Percentiles rank a stretch among this genome's conserved stretches.
Evolutionary conservation across 2,797 vertebrate genomes (phyloP).

Genomic region (Cirrhinus mrigala): DNA sequence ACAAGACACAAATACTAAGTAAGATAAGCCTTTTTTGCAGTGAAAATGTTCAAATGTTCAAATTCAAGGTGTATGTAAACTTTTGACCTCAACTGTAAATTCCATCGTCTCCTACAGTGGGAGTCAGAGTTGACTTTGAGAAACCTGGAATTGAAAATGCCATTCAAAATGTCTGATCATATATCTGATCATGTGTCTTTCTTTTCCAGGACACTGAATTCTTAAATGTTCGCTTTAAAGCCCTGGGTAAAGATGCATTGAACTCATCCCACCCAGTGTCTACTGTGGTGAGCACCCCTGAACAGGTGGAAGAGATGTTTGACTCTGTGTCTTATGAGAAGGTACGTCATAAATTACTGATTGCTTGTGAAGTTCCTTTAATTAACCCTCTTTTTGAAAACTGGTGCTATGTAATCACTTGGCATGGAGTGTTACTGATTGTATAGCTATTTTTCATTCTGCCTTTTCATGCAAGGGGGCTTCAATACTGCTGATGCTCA

Average conservation of each 20-base stretch:
- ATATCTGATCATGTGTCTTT: neutral
- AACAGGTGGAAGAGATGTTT: conserved; percentile 97
- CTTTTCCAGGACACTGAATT: conserved; percentile 87
- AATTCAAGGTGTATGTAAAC: no score
- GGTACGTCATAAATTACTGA: conserved; percentile 73
- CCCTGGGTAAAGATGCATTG: conserved; percentile 88
- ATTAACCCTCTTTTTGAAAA: neutral
- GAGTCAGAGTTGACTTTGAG: neutral
- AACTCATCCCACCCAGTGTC: conserved; percentile 92
- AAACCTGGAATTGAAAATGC: neutral
- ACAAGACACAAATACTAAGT: no score
- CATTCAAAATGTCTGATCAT: neutral
- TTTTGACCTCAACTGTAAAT: no score
- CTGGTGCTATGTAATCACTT: neutral
- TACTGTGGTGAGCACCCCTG: conserved; percentile 81
- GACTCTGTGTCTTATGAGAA: conserved; percentile 94
- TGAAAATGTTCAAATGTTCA: no score
- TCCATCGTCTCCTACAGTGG: neutral
- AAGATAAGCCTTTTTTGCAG: no score
- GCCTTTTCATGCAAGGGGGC: conserved; percentile 81
- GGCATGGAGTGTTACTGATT: neutral
- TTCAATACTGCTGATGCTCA: conserved; percentile 93
- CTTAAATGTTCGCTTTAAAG: conserved; percentile 85
- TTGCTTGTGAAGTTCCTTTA: neutral
- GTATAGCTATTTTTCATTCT: neutral